phyloP scores from a whole-genome alignment of 2,113 vertebrate species.

The Zosterops japonicus region DNA sequence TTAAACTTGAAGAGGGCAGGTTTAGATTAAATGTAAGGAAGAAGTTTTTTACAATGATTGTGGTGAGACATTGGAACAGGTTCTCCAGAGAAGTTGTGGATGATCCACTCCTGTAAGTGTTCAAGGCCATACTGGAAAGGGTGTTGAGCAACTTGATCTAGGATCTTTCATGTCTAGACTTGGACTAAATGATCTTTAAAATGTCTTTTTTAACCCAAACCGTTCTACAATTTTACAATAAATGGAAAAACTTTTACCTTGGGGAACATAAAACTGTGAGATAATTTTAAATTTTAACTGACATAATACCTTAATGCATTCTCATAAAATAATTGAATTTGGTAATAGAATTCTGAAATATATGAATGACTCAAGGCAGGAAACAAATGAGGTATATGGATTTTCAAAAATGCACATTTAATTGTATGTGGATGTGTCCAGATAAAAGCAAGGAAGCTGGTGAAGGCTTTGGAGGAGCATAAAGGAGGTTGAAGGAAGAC shows the following conservation, averaged over 20 bases:
- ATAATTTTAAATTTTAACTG: neutral
- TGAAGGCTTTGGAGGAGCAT: neutral
- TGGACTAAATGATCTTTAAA: neutral
- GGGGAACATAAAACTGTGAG: neutral
- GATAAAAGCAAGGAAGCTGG: neutral
- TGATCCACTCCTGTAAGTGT: neutral
- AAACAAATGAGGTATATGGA: neutral
- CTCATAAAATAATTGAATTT: neutral
- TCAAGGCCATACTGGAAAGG: no score
- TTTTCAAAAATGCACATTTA: neutral
- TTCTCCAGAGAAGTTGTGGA: neutral
- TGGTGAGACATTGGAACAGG: neutral
- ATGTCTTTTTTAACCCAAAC: neutral
- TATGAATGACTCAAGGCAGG: neutral
- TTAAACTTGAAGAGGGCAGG: neutral
- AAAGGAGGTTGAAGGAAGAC: neutral
- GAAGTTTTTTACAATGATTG: neutral
- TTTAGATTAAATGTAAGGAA: neutral
- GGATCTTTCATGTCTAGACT: neutral
- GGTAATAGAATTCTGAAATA: neutral
- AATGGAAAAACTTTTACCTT: neutral
- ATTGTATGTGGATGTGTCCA: no score
- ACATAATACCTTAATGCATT: neutral
- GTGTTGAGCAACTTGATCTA: neutral
- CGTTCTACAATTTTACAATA: neutral